Evolutionary conservation across 2,888 invertebrate genomes (phyloP).

Genomic region (Ormia ochracea): DNA sequence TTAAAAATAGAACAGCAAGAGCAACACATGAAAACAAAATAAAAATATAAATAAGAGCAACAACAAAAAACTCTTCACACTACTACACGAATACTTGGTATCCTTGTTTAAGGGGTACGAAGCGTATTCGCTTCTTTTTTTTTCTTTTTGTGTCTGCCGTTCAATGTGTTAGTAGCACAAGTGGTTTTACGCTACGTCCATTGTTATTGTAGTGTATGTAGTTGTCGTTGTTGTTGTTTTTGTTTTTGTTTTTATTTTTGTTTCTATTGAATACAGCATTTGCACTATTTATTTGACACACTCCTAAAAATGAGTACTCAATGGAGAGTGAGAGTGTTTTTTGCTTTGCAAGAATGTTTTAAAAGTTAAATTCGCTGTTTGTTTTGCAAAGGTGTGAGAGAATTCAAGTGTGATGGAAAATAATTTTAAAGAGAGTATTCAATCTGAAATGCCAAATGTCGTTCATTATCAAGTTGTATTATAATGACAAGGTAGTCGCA

Average conservation of each 20-base stretch:
- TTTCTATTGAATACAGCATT: constrained; percentile 49
- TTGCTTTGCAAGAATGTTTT: neutral
- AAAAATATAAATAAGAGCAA: neutral
- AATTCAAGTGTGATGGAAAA: neutral
- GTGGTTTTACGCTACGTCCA: constrained; percentile 48
- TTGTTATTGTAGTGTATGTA: neutral
- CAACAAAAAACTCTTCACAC: neutral
- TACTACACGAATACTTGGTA: constrained; percentile 28
- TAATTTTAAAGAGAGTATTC: neutral
- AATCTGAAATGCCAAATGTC: constrained; percentile 11
- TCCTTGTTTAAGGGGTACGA: constrained; percentile 34
- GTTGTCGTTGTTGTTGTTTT: neutral
- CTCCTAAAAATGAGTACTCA: neutral
- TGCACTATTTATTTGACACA: constrained; percentile 34
- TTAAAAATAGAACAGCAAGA: constrained; percentile 40
- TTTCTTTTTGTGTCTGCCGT: constrained; percentile 57
- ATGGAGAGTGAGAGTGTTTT: constrained; percentile 49
- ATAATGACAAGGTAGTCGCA: neutral
- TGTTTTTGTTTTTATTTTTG: no score
- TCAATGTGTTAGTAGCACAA: constrained; percentile 63
- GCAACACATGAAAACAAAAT: neutral
- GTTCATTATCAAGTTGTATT: neutral
- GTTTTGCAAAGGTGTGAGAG: neutral
- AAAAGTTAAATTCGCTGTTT: neutral
- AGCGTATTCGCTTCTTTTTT: no score